Percentiles rank a stretch among this genome's conserved stretches.
phyloP scores from a whole-genome alignment of 2,888 invertebrate species.

The Tromatobia lineatoria region DNA sequence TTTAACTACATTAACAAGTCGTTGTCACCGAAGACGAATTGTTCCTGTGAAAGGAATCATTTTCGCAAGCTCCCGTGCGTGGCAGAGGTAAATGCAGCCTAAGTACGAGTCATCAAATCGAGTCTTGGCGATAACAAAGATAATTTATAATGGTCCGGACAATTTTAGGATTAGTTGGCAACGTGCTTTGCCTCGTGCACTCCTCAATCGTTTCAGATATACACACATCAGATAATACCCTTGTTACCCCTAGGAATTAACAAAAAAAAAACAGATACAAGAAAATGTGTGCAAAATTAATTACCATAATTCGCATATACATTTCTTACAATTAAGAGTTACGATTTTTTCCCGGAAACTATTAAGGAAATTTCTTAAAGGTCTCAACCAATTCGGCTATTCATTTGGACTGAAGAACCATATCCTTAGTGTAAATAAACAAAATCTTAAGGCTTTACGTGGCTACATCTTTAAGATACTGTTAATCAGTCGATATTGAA shows the following conservation, averaged over 20 bases:
- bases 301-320: no score
- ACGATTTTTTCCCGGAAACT: no score
- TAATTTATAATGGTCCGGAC: slow-evolving; percentile 12
- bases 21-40: slow-evolving; percentile 59
- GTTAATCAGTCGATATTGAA: no score
- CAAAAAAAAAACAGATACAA: no score
- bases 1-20: slow-evolving; percentile 48
- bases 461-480: no score
- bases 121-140: slow-evolving; percentile 12
- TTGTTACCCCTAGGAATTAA: not conserved
- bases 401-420: no score
- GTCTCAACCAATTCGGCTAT: no score
- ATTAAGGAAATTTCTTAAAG: no score
- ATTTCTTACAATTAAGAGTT: no score
- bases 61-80: slow-evolving; percentile 3
- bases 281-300: no score
- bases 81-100: not conserved
- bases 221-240: not conserved
- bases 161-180: not conserved
- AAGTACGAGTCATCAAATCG: slow-evolving; percentile 18
- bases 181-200: slow-evolving; percentile 1
- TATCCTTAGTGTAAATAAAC: no score
- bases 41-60: slow-evolving; percentile 49
- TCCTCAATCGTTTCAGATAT: not conserved
- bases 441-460: no score